Evolutionary conservation across 2,888 invertebrate species (phyloP).

Genomic region (Meiosimyza platycephala): DNA sequence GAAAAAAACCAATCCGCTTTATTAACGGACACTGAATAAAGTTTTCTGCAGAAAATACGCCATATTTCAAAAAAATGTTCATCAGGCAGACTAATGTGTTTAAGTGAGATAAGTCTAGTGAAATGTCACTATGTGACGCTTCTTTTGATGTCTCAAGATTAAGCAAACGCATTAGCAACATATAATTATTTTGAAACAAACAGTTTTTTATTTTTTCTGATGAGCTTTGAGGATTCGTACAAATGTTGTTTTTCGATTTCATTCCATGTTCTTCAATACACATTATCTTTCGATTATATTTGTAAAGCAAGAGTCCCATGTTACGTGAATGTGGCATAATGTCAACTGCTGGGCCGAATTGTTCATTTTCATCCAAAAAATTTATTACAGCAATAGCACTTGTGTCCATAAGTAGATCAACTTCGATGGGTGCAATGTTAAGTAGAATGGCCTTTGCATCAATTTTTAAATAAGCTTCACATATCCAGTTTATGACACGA

Average conservation of each 20-base stretch:
- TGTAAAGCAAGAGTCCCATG: constrained; percentile 51
- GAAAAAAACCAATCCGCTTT: constrained; percentile 61
- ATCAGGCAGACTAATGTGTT: constrained; percentile 52
- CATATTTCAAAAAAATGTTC: constrained; percentile 55
- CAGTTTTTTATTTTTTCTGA: constrained; percentile 51
- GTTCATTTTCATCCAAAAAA: constrained; percentile 51
- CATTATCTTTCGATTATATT: constrained; percentile 57
- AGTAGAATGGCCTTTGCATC: constrained; percentile 55
- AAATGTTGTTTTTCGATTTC: constrained; percentile 35
- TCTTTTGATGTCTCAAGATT: constrained; percentile 53
- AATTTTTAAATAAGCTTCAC: constrained; percentile 48
- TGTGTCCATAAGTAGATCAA: constrained; percentile 57
- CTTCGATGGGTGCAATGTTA: constrained; percentile 56
- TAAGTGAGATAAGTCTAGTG: constrained; percentile 52
- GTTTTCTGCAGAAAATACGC: constrained; percentile 52
- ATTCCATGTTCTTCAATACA: constrained; percentile 52
- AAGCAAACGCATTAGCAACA: constrained; percentile 58
- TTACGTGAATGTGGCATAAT: neutral
- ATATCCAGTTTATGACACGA: constrained; percentile 56
- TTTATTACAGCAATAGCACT: constrained; percentile 61
- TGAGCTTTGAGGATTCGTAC: neutral
- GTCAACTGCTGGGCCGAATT: neutral
- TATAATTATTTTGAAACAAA: constrained; percentile 59
- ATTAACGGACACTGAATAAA: constrained; percentile 57
- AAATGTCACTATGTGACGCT: constrained; percentile 46